These are phyloP conservation scores for Silurus meridionalis DNA, from an alignment of 2,113 vertebrate species.

Conservation along the genomic window DNA sequence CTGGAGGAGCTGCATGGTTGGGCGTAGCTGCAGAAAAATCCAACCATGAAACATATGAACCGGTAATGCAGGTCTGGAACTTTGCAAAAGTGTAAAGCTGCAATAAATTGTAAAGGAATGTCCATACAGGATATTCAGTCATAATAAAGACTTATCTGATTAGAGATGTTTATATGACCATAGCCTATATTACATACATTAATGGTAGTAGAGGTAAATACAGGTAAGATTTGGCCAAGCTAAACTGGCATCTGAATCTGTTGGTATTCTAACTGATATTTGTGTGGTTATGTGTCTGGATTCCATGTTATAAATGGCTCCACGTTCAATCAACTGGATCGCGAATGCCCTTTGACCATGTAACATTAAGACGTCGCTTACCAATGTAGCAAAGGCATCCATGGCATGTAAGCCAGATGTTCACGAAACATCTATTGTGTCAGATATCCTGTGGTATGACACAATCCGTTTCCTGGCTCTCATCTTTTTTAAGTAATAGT, in stretches of 20 bases:
- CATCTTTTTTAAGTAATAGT: not conserved
- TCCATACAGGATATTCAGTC: not conserved
- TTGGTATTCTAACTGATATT: not conserved
- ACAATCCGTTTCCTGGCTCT: not conserved
- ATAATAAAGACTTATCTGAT: not conserved
- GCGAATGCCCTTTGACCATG: not conserved
- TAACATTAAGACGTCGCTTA: not conserved
- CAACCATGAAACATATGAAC: constrained; percentile 47
- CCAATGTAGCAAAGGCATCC: not conserved
- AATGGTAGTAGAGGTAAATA: not conserved
- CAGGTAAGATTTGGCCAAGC: not conserved
- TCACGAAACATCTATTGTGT: not conserved
- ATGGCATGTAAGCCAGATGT: not conserved
- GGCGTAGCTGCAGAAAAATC: constrained; percentile 33
- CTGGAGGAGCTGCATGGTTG: constrained; percentile 32
- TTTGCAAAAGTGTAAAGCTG: constrained; percentile 33
- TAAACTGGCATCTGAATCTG: not conserved
- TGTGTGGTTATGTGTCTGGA: not conserved
- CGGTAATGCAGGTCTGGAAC: not conserved
- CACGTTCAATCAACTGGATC: not conserved
- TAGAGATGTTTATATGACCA: not conserved
- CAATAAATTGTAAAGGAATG: not conserved
- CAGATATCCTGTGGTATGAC: not conserved
- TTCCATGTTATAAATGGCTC: not conserved
- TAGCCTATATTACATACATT: not conserved